Evolutionary conservation across 2,113 vertebrate species (phyloP).

Genomic region (Rhinogobius similis): DNA sequence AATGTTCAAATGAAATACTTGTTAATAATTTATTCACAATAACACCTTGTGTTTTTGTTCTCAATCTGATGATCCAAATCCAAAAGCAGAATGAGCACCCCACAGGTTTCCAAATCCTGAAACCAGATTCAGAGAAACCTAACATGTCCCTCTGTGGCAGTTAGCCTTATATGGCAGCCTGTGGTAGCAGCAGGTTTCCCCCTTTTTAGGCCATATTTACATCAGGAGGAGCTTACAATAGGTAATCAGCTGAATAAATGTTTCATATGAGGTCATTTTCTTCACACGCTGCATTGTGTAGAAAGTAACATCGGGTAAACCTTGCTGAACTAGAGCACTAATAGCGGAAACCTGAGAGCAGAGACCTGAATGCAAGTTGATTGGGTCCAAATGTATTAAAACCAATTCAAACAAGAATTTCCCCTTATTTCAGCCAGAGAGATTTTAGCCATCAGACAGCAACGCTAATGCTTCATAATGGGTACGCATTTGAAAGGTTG

Average conservation of each 20-base stretch:
- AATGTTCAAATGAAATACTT: too few species aligned
- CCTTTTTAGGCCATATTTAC: neutral
- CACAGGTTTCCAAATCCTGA: too few species aligned
- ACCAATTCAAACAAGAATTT: conserved; percentile 48
- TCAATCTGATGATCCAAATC: too few species aligned
- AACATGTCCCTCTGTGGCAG: too few species aligned
- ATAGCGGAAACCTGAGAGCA: conserved; percentile 38
- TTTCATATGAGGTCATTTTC: neutral
- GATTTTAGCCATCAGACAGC: conserved; percentile 47
- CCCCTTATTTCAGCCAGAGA: conserved; percentile 17
- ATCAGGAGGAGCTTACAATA: neutral
- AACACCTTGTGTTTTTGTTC: too few species aligned
- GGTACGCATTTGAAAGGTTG: conserved; percentile 42
- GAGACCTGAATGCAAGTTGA: conserved; percentile 44
- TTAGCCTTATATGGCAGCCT: too few species aligned
- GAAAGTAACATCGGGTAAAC: conserved; percentile 36
- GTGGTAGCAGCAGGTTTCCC: too few species aligned
- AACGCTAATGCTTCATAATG: conserved; percentile 52
- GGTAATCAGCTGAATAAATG: neutral
- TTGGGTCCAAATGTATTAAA: conserved; percentile 32
- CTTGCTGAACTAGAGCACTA: conserved; percentile 33
- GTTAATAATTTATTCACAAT: too few species aligned
- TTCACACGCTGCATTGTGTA: conserved; percentile 14
- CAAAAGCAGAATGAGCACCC: too few species aligned
- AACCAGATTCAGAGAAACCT: too few species aligned